phyloP scores from a whole-genome alignment of 92 coral and sea anemone genomes.

The Micromussa lordhowensis region DNA sequence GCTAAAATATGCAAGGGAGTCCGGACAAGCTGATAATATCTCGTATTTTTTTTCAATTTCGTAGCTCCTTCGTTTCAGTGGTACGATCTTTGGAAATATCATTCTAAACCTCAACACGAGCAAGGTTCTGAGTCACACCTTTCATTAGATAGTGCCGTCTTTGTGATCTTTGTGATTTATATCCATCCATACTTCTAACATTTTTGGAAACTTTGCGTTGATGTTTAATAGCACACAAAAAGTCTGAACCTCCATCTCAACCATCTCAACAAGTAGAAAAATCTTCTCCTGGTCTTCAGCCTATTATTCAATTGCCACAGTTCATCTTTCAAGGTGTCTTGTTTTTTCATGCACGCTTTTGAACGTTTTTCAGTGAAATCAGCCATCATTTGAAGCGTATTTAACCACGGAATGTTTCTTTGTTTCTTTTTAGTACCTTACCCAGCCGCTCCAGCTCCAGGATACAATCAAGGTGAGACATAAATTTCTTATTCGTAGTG shows the following conservation, averaged over 20 bases:
- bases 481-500: neutral
- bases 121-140: conserved; percentile 55
- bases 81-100: conserved; percentile 69
- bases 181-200: neutral
- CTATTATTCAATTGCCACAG: conserved; percentile 21
- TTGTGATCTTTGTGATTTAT: neutral
- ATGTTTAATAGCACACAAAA: conserved; percentile 11
- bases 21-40: neutral
- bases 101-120: conserved; percentile 53
- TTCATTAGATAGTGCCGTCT: neutral
- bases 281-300: conserved; percentile 30
- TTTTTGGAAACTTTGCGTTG: neutral
- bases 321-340: conserved; percentile 33
- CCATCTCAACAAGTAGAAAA: neutral
- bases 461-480: conserved; percentile 29
- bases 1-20: neutral
- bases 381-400: neutral
- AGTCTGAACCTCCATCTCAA: conserved; percentile 7
- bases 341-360: neutral
- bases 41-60: conserved; percentile 14
- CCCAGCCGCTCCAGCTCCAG: conserved; percentile 34
- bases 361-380: neutral
- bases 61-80: conserved; percentile 68
- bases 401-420: neutral
- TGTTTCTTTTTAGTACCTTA: conserved; percentile 22